Evolutionary conservation across 2,113 vertebrate genomes (phyloP).

Genomic region (Aphyosemion australe): DNA sequence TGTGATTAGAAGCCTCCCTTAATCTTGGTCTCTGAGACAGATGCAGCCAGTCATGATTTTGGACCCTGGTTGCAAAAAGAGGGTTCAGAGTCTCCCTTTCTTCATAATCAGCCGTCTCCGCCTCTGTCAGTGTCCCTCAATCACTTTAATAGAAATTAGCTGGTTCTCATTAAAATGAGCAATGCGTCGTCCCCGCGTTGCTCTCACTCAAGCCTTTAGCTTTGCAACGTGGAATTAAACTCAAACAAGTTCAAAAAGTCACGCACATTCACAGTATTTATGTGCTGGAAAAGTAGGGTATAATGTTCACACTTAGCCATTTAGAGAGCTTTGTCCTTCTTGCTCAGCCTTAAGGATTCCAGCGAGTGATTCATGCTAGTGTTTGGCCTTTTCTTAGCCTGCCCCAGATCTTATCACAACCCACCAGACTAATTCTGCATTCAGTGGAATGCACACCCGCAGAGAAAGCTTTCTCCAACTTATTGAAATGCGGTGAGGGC

Average conservation of each 20-base stretch:
- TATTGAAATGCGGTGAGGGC: conserved; percentile 78
- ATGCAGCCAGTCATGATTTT: conserved; percentile 71
- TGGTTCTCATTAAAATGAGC: conserved; percentile 49
- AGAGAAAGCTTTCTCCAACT: conserved; percentile 72
- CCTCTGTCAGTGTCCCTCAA: conserved; percentile 53
- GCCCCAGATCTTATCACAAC: conserved; percentile 79
- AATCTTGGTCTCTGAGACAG: conserved; percentile 74
- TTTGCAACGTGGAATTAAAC: conserved; percentile 28
- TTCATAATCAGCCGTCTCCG: conserved; percentile 39
- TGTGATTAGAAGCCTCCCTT: conserved; percentile 57
- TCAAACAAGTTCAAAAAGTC: conserved; percentile 31
- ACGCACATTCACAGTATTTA: conserved; percentile 28
- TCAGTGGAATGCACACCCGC: conserved; percentile 69
- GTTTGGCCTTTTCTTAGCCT: conserved; percentile 78
- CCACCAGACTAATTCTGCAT: conserved; percentile 75
- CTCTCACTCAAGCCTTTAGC: conserved; percentile 18
- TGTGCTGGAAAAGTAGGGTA: conserved; percentile 27
- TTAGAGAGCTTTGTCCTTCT: conserved; percentile 56
- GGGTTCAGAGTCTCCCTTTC: conserved; percentile 40
- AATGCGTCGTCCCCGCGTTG: conserved; percentile 6
- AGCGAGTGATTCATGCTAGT: conserved; percentile 75
- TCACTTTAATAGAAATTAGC: conserved; percentile 61
- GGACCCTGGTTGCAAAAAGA: conserved; percentile 48
- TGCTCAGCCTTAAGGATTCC: conserved; percentile 64
- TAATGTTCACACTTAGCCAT: conserved; percentile 53